phyloP scores from a whole-genome alignment of 2,113 vertebrate species.

The Felis chaus region DNA sequence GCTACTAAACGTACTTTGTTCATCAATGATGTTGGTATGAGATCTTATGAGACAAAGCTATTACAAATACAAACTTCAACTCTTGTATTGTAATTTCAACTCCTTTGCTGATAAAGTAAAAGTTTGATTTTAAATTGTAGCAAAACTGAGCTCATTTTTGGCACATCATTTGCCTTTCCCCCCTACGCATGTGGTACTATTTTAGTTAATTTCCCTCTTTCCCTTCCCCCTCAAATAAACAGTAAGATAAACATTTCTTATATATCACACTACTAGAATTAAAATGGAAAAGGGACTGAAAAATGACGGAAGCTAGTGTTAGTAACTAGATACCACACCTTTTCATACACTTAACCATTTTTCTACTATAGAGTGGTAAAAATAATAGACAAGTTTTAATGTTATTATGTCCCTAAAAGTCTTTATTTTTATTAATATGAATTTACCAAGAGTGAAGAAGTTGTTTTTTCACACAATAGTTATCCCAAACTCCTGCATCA shows the following conservation, averaged over 20 bases:
- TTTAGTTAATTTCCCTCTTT: not conserved
- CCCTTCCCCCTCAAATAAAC: not conserved
- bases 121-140: constrained; percentile 15
- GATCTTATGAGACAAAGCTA: constrained; percentile 24
- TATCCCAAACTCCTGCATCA: constrained; percentile 96
- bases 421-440: constrained; percentile 4
- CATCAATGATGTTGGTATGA: not conserved
- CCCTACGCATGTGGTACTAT: not conserved
- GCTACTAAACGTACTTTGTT: not conserved
- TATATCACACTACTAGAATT: not conserved
- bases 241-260: not conserved
- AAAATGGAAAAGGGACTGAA: not conserved
- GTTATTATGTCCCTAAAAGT: not conserved
- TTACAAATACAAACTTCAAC: not conserved
- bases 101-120: constrained; percentile 16
- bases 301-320: not conserved
- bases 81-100: not conserved
- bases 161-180: not conserved
- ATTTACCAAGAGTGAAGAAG: constrained; percentile 97
- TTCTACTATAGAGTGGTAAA: constrained; percentile 4
- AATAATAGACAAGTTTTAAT: constrained; percentile 29
- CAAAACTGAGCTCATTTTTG: constrained; percentile 51
- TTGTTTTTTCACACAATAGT: constrained; percentile 98
- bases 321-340: not conserved
- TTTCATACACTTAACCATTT: not conserved